A percentile compares a stretch with the other conserved stretches of the same genome.
phyloP scores from a whole-genome alignment of 2,113 vertebrate species.

The Progne subis region DNA sequence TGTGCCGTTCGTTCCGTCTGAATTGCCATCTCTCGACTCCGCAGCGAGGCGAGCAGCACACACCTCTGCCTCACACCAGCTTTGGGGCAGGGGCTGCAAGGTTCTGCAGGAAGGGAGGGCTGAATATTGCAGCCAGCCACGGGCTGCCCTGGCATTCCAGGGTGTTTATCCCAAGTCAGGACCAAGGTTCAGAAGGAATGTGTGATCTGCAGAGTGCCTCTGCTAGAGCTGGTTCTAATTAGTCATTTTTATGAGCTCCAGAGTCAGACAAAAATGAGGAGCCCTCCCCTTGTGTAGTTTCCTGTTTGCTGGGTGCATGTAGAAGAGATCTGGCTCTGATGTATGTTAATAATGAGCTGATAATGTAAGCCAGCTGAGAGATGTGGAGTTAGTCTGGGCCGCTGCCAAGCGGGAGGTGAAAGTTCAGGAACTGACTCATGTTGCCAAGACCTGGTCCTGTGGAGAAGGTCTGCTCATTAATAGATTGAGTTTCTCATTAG shows the following conservation, averaged over 20 bases:
- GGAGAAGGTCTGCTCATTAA: conserved; percentile 58
- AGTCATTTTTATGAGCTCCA: conserved; percentile 68
- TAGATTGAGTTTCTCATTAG: conserved; percentile 69
- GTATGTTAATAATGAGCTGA: conserved; percentile 71
- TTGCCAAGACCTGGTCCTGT: conserved; percentile 61
- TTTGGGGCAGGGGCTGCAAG: not conserved
- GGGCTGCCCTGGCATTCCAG: not conserved
- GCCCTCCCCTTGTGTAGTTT: conserved; percentile 62
- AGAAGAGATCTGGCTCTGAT: conserved; percentile 62
- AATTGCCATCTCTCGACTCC: not conserved
- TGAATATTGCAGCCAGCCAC: not conserved
- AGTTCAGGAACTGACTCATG: conserved; percentile 66
- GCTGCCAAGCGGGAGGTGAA: conserved; percentile 66
- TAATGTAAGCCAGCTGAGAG: conserved; percentile 71
- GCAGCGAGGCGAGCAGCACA: not conserved
- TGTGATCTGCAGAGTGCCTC: not conserved
- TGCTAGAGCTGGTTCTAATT: conserved; percentile 57
- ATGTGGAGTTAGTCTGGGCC: conserved; percentile 54
- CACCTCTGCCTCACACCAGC: not conserved
- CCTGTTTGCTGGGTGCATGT: conserved; percentile 65
- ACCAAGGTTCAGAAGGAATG: not conserved
- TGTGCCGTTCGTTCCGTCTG: not conserved
- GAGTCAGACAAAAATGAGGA: conserved; percentile 60
- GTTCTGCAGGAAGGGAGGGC: not conserved
- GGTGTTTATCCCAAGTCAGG: not conserved